Percentiles rank a stretch among this genome's conserved stretches.
phyloP scores from a whole-genome alignment of 2,888 invertebrate species.

The Orthosia cruda region DNA sequence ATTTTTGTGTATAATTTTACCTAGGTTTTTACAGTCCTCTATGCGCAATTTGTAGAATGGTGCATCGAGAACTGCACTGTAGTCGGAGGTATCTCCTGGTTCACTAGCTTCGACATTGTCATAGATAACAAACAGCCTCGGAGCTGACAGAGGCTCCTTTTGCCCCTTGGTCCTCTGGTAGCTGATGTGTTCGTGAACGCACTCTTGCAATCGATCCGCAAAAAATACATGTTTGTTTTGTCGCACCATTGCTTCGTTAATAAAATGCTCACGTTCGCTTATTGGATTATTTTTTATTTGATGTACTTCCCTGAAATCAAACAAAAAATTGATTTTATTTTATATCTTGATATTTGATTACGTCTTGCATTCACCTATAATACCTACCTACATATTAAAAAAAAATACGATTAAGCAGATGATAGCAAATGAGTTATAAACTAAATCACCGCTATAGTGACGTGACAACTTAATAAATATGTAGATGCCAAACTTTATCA shows the following conservation, averaged over 20 bases:
- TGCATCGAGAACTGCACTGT: conserved; percentile 92
- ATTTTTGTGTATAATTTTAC: conserved; percentile 69
- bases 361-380: conserved; percentile 8
- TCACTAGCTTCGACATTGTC: conserved; percentile 95
- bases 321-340: conserved; percentile 34
- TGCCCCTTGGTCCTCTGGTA: conserved; percentile 85
- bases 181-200: conserved; percentile 92
- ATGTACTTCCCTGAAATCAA: conserved; percentile 90
- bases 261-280: conserved; percentile 86
- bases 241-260: conserved; percentile 90
- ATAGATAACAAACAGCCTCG: conserved; percentile 93
- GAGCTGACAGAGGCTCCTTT: conserved; percentile 92
- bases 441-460: conserved; percentile 79
- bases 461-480: conserved; percentile 76
- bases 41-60: conserved; percentile 93
- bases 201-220: conserved; percentile 94
- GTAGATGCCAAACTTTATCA: conserved; percentile 78
- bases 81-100: conserved; percentile 92
- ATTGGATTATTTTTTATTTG: conserved; percentile 89
- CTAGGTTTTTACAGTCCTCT: conserved; percentile 90
- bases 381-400: conserved; percentile 10
- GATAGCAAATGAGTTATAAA: conserved; percentile 64
- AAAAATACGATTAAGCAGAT: conserved; percentile 37
- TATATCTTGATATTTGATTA: conserved; percentile 29
- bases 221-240: conserved; percentile 93